Percentiles rank a stretch among this genome's conserved stretches.
Evolutionary conservation across 2,113 vertebrate species (phyloP).

Genomic region (Pantherophis guttatus): DNA sequence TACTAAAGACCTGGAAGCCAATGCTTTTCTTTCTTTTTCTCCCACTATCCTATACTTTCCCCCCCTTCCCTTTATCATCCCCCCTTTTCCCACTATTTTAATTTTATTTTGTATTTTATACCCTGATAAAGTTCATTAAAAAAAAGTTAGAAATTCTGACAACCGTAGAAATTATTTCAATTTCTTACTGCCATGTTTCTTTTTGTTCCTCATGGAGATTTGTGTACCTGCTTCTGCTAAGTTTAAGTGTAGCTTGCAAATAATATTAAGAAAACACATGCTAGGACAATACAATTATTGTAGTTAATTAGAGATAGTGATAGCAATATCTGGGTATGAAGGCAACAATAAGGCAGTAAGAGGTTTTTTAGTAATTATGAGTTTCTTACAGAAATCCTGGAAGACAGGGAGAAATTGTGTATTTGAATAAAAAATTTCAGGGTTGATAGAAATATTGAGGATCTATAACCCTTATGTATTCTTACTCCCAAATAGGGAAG

Average conservation of each 20-base stretch:
- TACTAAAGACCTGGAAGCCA: not conserved
- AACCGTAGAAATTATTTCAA: not conserved
- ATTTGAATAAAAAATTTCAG: not conserved
- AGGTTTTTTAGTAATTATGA: not conserved
- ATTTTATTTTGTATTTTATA: not conserved
- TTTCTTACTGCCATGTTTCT: not conserved
- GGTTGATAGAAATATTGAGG: not conserved
- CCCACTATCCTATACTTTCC: not conserved
- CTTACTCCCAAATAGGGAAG: not conserved
- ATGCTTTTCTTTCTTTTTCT: not conserved
- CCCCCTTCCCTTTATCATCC: not conserved
- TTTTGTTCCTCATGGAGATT: not conserved
- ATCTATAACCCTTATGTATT: not conserved
- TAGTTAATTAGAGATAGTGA: not conserved
- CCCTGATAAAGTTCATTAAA: not conserved
- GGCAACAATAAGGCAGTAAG: not conserved
- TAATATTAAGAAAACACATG: not conserved
- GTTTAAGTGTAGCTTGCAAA: not conserved
- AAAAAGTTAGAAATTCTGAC: not conserved
- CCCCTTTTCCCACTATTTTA: not conserved
- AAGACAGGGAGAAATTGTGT: not conserved
- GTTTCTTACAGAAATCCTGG: not conserved
- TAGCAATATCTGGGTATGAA: not conserved
- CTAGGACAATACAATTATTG: not conserved
- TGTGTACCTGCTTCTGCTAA: not conserved